Conservation (phyloP, 2,888 invertebrate genomes). For the Trachelus troglodyta region DNA sequence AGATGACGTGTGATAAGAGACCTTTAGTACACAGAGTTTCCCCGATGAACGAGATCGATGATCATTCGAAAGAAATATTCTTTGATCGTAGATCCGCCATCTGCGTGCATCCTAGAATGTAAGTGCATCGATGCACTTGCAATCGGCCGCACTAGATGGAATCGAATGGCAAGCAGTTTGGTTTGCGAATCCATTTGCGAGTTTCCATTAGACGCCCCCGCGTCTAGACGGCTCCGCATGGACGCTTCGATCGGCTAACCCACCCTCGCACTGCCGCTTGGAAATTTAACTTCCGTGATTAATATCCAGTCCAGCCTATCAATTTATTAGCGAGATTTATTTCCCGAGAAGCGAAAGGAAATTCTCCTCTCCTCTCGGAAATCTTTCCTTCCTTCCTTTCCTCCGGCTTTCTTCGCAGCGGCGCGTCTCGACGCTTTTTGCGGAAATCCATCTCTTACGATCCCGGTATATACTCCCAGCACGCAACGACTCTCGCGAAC, state of each 20-base stretch:
- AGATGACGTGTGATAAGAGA: background rate
- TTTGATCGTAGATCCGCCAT: background rate
- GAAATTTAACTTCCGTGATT: slow-evolving; percentile 6
- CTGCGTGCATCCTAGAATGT: slow-evolving; percentile 10
- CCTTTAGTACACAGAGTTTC: background rate
- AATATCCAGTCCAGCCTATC: background rate
- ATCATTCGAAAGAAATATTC: background rate
- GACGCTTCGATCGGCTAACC: background rate
- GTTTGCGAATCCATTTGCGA: slow-evolving; percentile 24
- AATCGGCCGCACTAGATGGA: slow-evolving; percentile 26
- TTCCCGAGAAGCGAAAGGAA: background rate
- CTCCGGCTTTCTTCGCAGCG: background rate
- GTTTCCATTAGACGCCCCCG: slow-evolving; percentile 29
- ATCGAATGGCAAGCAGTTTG: slow-evolving; percentile 12
- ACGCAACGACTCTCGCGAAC: background rate
- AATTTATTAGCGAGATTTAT: slow-evolving; percentile 4
- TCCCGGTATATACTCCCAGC: background rate
- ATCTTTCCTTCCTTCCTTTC: background rate
- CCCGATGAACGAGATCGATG: background rate
- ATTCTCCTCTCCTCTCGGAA: background rate
- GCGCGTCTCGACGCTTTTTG: background rate
- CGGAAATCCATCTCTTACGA: background rate
- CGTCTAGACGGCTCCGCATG: slow-evolving; percentile 27
- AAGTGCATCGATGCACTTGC: slow-evolving; percentile 15
- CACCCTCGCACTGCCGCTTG: background rate